Base-by-base conservation (phyloP, 2,888 invertebrate genomes). In the Aspidapion aeneum region DNA sequence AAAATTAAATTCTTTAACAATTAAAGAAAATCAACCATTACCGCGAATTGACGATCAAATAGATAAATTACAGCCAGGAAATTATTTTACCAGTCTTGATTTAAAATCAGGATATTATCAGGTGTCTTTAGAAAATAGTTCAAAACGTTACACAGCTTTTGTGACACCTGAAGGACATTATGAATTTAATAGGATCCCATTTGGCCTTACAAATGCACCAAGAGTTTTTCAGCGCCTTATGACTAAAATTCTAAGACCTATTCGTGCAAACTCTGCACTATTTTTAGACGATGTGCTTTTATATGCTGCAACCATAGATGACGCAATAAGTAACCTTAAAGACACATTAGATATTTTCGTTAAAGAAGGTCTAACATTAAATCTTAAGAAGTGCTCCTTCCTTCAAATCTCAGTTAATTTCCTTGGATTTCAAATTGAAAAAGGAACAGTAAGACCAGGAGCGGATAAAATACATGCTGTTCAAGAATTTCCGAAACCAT, bases 401-500 rank as follows among this genome's bases (percentile, higher is more conserved):
- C 48, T 70, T 19, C 20, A 49, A 52, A 52, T 59, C 1, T 50
- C 62, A n/a, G 62, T 68, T 1, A 63, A 48, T 20, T 68, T 65
- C 35, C 61, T 70, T 9, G 68, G 68, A 12, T 68, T 57, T 60
- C 69, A 70, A 17, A 66, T 70, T 1, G 59, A 58, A 5, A 21
- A 65, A 59, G 65, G 63, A n/a, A 60, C 48, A 58, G 65, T 69
- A 16, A 61, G 55, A 61, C 73, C 72, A 54, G 73, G 73, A 1
- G 20, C 54, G n/a, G 63, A 63, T 2, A 74, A 75, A 68, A 70
- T 68, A 0, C 61, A 58, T 20, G 69, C 72, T 0, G 68, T 76
- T 3, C 18, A 63, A 18, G 59, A 71, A 21, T 74, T 74, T 63
- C 66, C 67, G 2, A 50, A 54, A 2, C 35, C 35, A 7, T 7